Evolutionary conservation across 2,888 invertebrate species (phyloP), one percentile per base, ranked within the genome.

Genomic region (Tortrix viridana): DNA sequence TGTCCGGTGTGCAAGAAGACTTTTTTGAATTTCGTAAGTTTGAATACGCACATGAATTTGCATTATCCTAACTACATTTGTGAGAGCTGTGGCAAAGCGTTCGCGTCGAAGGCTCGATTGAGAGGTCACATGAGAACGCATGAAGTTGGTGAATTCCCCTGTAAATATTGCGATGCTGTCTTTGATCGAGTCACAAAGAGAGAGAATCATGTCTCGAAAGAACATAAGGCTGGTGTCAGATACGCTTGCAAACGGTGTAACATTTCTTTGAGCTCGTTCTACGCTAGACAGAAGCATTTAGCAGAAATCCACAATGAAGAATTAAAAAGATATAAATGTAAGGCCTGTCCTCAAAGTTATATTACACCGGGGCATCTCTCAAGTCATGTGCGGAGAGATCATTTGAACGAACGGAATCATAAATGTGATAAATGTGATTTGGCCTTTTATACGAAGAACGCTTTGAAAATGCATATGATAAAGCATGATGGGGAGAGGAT

Each of bases 401-500:
- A 86, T 79, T 80, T 88, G 66, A 90, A 84, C 69, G 93, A 85
- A 71, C 75, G 85, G 37, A 93, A 86, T 68, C 93, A 89, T 16
- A 87, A 89, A 14, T 94, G 93, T 54, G 87, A 87, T 22, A 86
- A 93, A 37, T 94, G 94, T 47, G 89, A 92, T 26, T 72, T 90
- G 2, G 92, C 92, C 0, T 94, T 93, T 65, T 93, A 93, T 58
- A 92, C 92, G 0, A 90, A 90, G 65, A 93, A 93, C 55, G 92
- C 93, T 5, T 72, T 94, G 23, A 93, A 93, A 64, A 93, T 92
- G 84, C 94, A 94, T 64, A 92, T 93, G 89, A 92, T 93, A 0
- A 93, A 92, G 14, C 94, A 94, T 47, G 92, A 93, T 1, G 93
- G 92, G 0, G 90, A 91, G 22, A 71, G 93, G 16, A 93, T 93